These are phyloP conservation scores for Cydia splendana DNA, from an alignment of 1,140 invertebrate genomes.

Conservation along the genomic window DNA sequence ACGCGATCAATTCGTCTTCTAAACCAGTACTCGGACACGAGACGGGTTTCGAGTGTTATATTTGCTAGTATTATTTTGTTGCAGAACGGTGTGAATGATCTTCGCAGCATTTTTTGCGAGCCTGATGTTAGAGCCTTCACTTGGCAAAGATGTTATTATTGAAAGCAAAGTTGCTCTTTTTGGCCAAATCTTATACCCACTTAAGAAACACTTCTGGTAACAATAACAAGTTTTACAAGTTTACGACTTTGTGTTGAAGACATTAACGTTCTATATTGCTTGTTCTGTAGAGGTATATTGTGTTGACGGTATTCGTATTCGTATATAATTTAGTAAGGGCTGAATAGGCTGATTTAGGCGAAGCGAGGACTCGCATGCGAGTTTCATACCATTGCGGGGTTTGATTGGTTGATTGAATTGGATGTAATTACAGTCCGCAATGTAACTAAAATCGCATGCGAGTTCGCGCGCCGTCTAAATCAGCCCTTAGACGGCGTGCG, in stretches of 20 bases:
- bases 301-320: neutral
- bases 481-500: too few relatives aligned
- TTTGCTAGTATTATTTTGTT: neutral
- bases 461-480: too few relatives aligned
- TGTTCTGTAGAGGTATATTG: neutral
- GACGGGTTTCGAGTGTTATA: neutral
- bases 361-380: too few relatives aligned
- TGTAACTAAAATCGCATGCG: too few relatives aligned
- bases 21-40: neutral
- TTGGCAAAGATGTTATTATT: conserved; percentile 12
- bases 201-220: neutral
- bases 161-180: conserved; percentile 13
- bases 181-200: neutral
- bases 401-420: too few relatives aligned
- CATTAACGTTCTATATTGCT: neutral
- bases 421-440: too few relatives aligned
- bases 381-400: too few relatives aligned
- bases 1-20: too few relatives aligned
- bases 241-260: neutral
- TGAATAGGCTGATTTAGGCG: too few relatives aligned
- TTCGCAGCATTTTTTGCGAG: conserved; percentile 5
- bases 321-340: too few relatives aligned
- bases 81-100: conserved; percentile 1
- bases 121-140: conserved; percentile 5
- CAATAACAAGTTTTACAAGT: neutral